These are phyloP conservation scores for sheep (Ovis aries) DNA, from an alignment of 2,113 vertebrate genomes.

Conservation along the genomic window ARS-UI_Ramb_v3.0 NC_056068.1:66828501-66829000, in stretches of 20 bases:
- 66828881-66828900: background rate
- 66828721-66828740: background rate
- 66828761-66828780: background rate
- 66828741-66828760: background rate
- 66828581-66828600: background rate
- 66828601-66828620: background rate
- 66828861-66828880: background rate
- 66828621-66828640: background rate
- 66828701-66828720: background rate
- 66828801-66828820: background rate
- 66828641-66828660: background rate
- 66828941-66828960: background rate
- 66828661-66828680: background rate
- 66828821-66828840: background rate
- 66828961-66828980: background rate
- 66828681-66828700: background rate
- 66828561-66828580: background rate
- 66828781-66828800: background rate
- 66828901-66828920: background rate
- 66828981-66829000: background rate
- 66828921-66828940: background rate
- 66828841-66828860: background rate
- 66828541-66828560: background rate
- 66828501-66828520: background rate
- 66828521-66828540: background rate